Conservation (phyloP, 2,113 vertebrate genomes). For the Ranitomeya imitator region DNA sequence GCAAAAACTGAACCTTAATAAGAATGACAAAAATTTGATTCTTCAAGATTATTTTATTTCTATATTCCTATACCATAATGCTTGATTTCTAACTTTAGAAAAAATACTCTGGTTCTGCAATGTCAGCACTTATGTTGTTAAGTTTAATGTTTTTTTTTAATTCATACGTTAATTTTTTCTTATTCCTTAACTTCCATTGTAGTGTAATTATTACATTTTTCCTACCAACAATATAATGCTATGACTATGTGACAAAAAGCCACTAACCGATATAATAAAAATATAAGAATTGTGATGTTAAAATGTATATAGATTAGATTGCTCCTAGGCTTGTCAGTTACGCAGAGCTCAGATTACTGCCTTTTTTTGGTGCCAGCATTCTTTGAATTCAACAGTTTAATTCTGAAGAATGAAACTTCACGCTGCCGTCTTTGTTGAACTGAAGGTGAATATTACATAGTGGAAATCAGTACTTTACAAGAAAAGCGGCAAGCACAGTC, state of each 20-base stretch:
- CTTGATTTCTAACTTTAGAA: neutral
- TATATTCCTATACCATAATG: neutral
- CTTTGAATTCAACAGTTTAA: constrained; percentile 9
- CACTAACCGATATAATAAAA: neutral
- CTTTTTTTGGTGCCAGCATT: neutral
- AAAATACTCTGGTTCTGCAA: neutral
- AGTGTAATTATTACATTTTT: neutral
- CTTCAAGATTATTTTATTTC: neutral
- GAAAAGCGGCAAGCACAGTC: neutral
- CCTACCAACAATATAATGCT: neutral
- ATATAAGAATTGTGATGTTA: neutral
- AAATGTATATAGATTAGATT: neutral
- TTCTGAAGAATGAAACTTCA: neutral
- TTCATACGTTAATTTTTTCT: neutral
- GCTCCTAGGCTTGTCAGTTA: constrained; percentile 7
- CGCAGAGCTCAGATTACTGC: neutral
- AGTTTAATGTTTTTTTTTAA: too few relatives aligned
- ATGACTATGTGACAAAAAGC: neutral
- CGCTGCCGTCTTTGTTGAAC: constrained; percentile 11
- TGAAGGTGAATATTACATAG: neutral
- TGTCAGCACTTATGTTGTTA: too few relatives aligned
- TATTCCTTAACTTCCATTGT: neutral
- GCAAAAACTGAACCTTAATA: neutral
- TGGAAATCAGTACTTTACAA: neutral
- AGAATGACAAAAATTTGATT: neutral